phyloP scores from a whole-genome alignment of 2,888 invertebrate genomes.

The Agonopterix heracliana region DNA sequence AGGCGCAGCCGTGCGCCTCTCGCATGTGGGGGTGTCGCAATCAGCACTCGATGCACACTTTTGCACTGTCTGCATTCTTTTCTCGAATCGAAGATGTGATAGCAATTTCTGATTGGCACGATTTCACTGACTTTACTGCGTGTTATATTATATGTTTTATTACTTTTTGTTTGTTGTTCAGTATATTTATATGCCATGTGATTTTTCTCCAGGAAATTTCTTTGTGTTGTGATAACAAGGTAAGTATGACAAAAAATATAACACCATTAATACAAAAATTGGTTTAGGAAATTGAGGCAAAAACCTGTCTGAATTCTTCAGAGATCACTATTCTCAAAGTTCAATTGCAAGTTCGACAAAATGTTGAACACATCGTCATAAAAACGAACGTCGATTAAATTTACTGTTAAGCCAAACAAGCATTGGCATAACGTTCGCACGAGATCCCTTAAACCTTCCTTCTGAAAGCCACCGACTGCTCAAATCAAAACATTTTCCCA shows the following conservation, averaged over 20 bases:
- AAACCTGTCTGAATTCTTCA: too few relatives aligned
- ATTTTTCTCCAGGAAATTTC: too few relatives aligned
- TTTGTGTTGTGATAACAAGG: too few relatives aligned
- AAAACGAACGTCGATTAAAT: constrained; percentile 19
- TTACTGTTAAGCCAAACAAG: constrained; percentile 27
- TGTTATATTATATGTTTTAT: too few relatives aligned
- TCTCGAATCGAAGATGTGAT: constrained; percentile 28
- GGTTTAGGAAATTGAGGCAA: too few relatives aligned
- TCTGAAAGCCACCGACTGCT: constrained; percentile 33
- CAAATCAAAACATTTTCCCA: constrained; percentile 70
- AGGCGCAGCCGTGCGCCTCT: constrained; percentile 12
- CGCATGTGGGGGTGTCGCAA: constrained; percentile 40
- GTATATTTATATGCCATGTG: too few relatives aligned
- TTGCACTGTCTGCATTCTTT: constrained; percentile 36
- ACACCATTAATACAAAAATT: too few relatives aligned
- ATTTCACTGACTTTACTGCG: constrained; percentile 7
- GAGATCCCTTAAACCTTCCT: constrained; percentile 26
- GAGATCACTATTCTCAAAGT: too few relatives aligned
- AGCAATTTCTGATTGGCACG: constrained; percentile 39
- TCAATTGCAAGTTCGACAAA: not conserved
- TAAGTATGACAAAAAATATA: too few relatives aligned
- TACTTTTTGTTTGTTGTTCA: too few relatives aligned
- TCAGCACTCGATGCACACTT: constrained; percentile 34
- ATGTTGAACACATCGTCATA: not conserved
- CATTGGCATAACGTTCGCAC: constrained; percentile 18